Evolutionary conservation across 2,888 invertebrate species (phyloP).

Genomic region (Chouioia cunea): DNA sequence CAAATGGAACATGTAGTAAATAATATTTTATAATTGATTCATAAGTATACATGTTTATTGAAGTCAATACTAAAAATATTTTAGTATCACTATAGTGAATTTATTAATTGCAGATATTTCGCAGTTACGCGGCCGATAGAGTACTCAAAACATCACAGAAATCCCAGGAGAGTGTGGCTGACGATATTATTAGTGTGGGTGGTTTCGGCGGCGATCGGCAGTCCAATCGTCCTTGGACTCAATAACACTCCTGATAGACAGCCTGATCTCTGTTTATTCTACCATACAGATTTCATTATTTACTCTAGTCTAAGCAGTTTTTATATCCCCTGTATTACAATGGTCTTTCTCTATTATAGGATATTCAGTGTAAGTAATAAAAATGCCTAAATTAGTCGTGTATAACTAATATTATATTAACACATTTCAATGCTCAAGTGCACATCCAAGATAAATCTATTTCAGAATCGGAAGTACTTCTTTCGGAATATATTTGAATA

Average conservation of each 20-base stretch:
- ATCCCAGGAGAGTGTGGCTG: constrained; percentile 92
- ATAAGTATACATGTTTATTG: too few species aligned
- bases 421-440: too few species aligned
- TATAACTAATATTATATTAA: constrained; percentile 4
- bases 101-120: constrained; percentile 84
- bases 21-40: too few species aligned
- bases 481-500: too few species aligned
- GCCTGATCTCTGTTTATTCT: constrained; percentile 92
- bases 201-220: constrained; percentile 94
- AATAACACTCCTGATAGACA: constrained; percentile 91
- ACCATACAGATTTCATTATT: constrained; percentile 97
- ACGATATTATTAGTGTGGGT: constrained; percentile 97
- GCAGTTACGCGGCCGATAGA: constrained; percentile 99
- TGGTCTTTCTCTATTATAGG: constrained; percentile 97
- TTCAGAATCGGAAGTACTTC: too few species aligned
- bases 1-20: too few species aligned
- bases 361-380: constrained; percentile 89
- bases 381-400: not conserved
- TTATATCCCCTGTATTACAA: constrained; percentile 98
- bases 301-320: constrained; percentile 98
- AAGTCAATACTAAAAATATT: too few species aligned
- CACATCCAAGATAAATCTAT: too few species aligned
- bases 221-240: constrained; percentile 95
- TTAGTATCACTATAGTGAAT: too few species aligned
- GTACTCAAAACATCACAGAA: constrained; percentile 92